phyloP scores from a whole-genome alignment of 2,888 invertebrate species.

The Polydrusus cervinus region DNA sequence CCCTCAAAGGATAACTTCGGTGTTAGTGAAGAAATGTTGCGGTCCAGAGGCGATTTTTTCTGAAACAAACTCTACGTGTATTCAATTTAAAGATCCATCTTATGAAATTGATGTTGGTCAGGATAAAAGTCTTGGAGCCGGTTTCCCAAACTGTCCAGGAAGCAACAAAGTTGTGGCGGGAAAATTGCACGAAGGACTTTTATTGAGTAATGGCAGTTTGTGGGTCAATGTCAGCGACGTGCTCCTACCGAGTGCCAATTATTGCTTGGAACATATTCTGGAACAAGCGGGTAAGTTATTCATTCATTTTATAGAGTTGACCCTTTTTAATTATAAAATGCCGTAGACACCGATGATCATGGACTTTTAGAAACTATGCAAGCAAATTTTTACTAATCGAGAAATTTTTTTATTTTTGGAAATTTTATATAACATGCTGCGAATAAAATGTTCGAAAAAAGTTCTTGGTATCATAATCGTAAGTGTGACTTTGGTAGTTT shows the following conservation, averaged over 20 bases:
- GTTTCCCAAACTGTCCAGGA: constrained; percentile 68
- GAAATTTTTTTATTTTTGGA: no score
- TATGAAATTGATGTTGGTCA: constrained; percentile 64
- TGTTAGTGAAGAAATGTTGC: constrained; percentile 80
- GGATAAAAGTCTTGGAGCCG: constrained; percentile 63
- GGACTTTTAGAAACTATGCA: no score
- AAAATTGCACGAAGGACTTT: constrained; percentile 72
- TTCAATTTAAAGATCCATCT: constrained; percentile 64
- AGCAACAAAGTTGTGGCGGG: constrained; percentile 74
- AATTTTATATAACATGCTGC: no score
- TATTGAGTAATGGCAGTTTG: constrained; percentile 75
- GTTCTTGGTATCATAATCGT: no score
- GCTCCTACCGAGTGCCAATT: constrained; percentile 69
- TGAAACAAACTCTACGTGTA: constrained; percentile 74
- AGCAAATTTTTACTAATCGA: no score
- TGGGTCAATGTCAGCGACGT: constrained; percentile 70
- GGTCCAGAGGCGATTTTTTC: constrained; percentile 78
- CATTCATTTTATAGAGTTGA: no score
- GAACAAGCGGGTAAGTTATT: constrained; percentile 69
- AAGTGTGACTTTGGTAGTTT: no score
- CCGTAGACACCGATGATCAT: no score
- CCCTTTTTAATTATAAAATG: no score
- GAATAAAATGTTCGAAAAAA: no score
- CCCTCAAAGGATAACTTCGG: constrained; percentile 61
- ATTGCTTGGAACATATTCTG: constrained; percentile 72